Evolutionary conservation across 2,888 invertebrate genomes (phyloP).

Genomic region (Drosophila picticornis): DNA sequence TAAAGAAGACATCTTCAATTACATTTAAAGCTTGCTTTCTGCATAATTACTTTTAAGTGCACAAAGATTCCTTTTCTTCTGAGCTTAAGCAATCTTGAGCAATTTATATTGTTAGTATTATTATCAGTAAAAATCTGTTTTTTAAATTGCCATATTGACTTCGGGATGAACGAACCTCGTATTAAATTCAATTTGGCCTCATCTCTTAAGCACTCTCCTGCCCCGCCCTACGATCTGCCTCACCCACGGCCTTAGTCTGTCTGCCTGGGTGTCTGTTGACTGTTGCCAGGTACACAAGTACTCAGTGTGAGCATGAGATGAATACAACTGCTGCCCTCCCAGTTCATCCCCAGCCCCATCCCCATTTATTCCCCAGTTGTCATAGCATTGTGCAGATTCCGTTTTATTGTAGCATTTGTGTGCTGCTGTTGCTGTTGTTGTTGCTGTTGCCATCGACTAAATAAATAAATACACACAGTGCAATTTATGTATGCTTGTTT

Average conservation of each 20-base stretch:
- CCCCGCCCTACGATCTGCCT: neutral
- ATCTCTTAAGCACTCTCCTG: constrained; percentile 12
- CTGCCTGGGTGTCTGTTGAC: constrained; percentile 23
- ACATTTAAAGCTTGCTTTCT: neutral
- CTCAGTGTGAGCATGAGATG: constrained; percentile 3
- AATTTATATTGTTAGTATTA: neutral
- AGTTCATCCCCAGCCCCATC: neutral
- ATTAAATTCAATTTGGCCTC: constrained; percentile 53
- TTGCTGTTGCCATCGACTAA: constrained; percentile 73
- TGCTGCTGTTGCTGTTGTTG: constrained; percentile 58
- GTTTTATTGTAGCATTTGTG: constrained; percentile 46
- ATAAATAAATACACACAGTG: constrained; percentile 64
- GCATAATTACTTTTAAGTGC: neutral
- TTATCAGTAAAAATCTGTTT: neutral
- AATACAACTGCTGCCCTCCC: constrained; percentile 16
- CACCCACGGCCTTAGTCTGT: neutral
- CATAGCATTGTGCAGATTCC: constrained; percentile 66
- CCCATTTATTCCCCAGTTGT: constrained; percentile 20
- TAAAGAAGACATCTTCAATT: neutral
- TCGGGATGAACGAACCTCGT: constrained; percentile 11
- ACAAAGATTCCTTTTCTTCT: neutral
- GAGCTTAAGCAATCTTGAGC: neutral
- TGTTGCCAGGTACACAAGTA: constrained; percentile 47
- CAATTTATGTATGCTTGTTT: constrained; percentile 66
- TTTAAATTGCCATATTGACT: constrained; percentile 5